A percentile compares a stretch with the other conserved stretches of the same genome.
Evolutionary conservation across 2,797 vertebrate genomes (phyloP).

Genomic region (Parambassis ranga): DNA sequence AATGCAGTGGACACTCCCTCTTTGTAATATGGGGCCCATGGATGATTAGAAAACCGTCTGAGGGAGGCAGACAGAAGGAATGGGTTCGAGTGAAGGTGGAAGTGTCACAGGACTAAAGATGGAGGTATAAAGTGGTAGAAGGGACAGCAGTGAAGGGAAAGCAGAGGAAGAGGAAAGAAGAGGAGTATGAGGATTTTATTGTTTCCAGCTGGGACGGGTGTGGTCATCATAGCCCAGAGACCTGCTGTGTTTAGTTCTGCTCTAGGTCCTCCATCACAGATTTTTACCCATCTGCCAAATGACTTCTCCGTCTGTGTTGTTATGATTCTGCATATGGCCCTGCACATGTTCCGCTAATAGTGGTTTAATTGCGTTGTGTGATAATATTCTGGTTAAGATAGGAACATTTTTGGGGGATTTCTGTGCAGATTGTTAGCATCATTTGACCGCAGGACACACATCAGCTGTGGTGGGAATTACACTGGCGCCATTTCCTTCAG

Average conservation of each 20-base stretch:
- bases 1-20: constrained; percentile 65
- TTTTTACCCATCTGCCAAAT: constrained; percentile 63
- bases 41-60: constrained; percentile 22
- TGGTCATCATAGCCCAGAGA: constrained; percentile 68
- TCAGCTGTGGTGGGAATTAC: constrained; percentile 10
- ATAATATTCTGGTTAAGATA: background rate
- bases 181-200: constrained; percentile 64
- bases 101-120: background rate
- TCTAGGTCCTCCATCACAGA: constrained; percentile 40
- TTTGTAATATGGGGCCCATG: constrained; percentile 7
- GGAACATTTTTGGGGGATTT: background rate
- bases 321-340: constrained; percentile 32
- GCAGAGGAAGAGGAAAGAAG: constrained; percentile 42
- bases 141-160: constrained; percentile 7
- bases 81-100: background rate
- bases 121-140: background rate
- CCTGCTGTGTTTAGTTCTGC: constrained; percentile 64
- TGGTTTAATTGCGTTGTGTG: constrained; percentile 18
- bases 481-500: background rate
- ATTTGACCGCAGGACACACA: background rate
- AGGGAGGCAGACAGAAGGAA: constrained; percentile 24
- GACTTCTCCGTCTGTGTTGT: constrained; percentile 43
- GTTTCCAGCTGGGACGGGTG: constrained; percentile 81
- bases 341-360: constrained; percentile 16
- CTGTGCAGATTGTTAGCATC: background rate